phyloP scores from a whole-genome alignment of 64 coral and sea anemone genomes.

The Dendrophyllia cribrosa region DNA sequence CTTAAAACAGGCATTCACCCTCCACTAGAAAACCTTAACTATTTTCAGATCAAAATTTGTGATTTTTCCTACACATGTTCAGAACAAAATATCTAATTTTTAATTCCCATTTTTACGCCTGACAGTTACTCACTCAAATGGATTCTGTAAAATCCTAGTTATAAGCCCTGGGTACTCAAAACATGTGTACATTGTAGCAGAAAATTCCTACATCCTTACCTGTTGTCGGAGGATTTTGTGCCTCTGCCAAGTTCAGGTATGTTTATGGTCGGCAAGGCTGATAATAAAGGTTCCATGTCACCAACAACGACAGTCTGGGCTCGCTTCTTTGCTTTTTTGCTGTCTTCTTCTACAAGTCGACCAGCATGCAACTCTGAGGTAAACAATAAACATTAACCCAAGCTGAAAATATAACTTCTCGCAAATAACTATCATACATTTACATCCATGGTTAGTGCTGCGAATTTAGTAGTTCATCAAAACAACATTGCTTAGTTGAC shows the following conservation, averaged over 20 bases:
- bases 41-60: no score
- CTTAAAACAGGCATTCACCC: no score
- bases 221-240: neutral
- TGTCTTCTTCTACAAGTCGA: conserved; percentile 70
- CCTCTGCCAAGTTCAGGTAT: conserved; percentile 20
- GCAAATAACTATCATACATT: neutral
- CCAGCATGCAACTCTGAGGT: conserved; percentile 84
- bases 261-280: conserved; percentile 75
- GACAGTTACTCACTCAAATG: no score
- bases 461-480: no score
- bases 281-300: conserved; percentile 88
- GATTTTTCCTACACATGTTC: no score
- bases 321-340: conserved; percentile 84
- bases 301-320: conserved; percentile 91
- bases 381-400: neutral
- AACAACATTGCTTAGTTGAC: no score
- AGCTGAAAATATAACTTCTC: neutral
- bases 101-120: no score
- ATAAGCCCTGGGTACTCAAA: neutral
- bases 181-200: no score
- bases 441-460: neutral
- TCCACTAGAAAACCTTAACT: no score
- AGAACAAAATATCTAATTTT: no score
- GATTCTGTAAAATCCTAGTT: no score
- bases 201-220: neutral